Conservation (phyloP, 2,888 invertebrate species). For the Drosophila phalerata region DNA sequence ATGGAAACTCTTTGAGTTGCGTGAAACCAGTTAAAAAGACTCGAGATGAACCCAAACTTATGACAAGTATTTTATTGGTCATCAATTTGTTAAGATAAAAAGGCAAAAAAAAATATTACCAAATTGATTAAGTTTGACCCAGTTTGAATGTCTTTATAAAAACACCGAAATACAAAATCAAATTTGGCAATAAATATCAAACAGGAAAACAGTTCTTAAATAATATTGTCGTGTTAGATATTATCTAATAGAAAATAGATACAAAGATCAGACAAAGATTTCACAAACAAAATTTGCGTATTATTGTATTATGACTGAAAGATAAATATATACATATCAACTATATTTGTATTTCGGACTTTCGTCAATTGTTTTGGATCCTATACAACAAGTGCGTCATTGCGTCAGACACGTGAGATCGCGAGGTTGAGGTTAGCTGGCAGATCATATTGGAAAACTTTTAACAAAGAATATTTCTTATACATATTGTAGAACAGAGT, state of each 20-base stretch:
- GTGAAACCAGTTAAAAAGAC: constrained; percentile 21
- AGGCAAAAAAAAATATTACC: not conserved
- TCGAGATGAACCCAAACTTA: constrained; percentile 8
- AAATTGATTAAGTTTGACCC: constrained; percentile 42
- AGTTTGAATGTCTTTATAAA: constrained; percentile 40
- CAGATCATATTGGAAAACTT: constrained; percentile 31
- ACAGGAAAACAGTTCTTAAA: not conserved
- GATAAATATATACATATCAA: constrained; percentile 13
- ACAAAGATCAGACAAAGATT: constrained; percentile 6
- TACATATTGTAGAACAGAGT: not conserved
- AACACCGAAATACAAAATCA: not conserved
- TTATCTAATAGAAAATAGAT: no score
- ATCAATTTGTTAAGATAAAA: constrained; percentile 7
- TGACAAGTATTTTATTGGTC: not conserved
- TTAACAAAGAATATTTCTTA: constrained; percentile 10
- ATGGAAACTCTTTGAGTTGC: constrained; percentile 5
- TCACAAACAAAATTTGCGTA: constrained; percentile 18
- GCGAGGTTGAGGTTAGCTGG: constrained; percentile 24
- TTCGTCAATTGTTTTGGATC: constrained; percentile 50
- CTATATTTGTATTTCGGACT: constrained; percentile 18
- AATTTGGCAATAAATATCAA: constrained; percentile 24
- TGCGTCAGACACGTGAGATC: constrained; percentile 36
- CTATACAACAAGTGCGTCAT: constrained; percentile 43
- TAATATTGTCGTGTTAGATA: constrained; percentile 29
- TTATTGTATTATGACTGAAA: constrained; percentile 6